Evolutionary conservation across 2,797 vertebrate genomes (phyloP).

Genomic region (Tolypeutes matacus): DNA sequence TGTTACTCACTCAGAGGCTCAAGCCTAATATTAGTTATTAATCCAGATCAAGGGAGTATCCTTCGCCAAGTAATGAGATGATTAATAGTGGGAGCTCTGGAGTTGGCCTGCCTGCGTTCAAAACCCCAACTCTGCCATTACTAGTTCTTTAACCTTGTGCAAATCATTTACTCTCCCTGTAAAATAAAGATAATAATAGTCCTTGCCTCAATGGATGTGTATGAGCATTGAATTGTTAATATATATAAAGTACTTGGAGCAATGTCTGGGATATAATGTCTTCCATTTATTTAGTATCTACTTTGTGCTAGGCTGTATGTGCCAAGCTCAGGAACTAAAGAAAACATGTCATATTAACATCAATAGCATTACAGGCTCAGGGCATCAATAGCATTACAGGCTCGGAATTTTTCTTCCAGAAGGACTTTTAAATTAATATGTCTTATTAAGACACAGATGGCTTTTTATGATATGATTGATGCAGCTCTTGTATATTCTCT

Average conservation of each 20-base stretch:
- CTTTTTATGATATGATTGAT: background rate
- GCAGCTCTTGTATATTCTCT: background rate
- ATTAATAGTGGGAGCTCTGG: background rate
- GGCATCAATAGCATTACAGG: background rate
- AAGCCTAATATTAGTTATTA: background rate
- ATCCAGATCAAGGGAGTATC: no score
- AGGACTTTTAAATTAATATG: slow-evolving; percentile 31
- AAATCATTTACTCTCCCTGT: slow-evolving; percentile 23
- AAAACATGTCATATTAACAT: background rate
- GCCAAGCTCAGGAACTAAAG: background rate
- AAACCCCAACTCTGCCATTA: background rate
- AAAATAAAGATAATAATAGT: background rate
- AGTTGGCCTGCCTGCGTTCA: background rate
- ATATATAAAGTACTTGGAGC: background rate
- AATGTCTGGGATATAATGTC: background rate
- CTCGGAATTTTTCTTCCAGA: background rate
- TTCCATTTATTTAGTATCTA: no score
- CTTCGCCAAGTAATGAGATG: background rate
- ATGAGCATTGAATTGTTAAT: background rate
- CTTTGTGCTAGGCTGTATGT: background rate
- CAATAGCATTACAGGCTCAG: background rate
- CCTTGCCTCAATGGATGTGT: background rate
- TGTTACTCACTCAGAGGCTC: background rate
- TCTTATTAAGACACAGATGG: background rate
- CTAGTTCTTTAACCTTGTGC: background rate